Percentiles rank a stretch among this genome's conserved stretches.
These are phyloP conservation scores for Gryllus bimaculatus DNA, from an alignment of 1,140 invertebrate species.

Conservation along the genomic window DNA sequence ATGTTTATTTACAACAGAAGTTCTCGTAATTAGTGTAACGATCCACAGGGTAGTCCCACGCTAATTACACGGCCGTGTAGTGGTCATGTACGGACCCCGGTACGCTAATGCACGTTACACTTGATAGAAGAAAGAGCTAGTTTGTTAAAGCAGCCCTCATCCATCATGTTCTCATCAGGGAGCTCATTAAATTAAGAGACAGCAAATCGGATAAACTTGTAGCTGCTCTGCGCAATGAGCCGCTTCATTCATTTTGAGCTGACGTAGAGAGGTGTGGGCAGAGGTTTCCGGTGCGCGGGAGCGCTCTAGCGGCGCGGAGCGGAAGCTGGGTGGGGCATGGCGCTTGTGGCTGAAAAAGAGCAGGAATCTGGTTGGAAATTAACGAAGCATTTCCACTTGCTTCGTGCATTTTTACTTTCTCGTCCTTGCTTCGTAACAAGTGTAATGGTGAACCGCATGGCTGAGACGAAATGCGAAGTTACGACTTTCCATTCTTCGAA, in stretches of 20 bases:
- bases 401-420: too few relatives aligned
- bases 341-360: background rate
- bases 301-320: too few relatives aligned
- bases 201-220: slow-evolving; percentile 4
- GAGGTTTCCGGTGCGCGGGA: too few relatives aligned
- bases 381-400: too few relatives aligned
- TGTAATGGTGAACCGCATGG: too few relatives aligned
- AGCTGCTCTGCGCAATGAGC: background rate
- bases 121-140: background rate
- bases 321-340: background rate
- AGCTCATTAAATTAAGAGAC: background rate
- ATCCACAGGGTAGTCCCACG: background rate
- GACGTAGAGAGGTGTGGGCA: background rate
- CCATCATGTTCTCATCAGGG: background rate
- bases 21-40: background rate
- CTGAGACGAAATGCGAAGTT: too few relatives aligned
- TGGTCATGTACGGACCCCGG: background rate
- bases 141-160: slow-evolving; percentile 4
- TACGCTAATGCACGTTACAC: background rate
- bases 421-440: too few relatives aligned
- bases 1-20: background rate
- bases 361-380: background rate
- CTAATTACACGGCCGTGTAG: background rate
- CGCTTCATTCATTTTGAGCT: background rate
- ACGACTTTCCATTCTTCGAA: too few relatives aligned